Conservation (phyloP, 2,113 vertebrate species). For the Herpetotheres cachinnans region DNA sequence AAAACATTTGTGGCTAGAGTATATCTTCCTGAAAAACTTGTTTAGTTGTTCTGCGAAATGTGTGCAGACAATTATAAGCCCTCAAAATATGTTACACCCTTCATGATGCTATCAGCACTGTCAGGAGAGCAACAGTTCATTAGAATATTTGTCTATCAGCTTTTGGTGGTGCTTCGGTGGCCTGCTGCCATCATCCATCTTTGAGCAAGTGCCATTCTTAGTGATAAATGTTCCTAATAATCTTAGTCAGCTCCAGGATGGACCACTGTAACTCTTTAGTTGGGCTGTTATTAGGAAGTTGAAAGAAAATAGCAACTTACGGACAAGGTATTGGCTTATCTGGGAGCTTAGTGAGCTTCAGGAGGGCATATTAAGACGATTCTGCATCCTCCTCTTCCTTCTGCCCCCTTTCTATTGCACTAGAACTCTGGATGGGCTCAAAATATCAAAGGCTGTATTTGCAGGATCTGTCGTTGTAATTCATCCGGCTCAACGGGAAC, state of each 20-base stretch:
- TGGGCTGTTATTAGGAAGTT: neutral
- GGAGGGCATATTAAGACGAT: neutral
- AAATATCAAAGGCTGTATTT: neutral
- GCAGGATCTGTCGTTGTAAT: neutral
- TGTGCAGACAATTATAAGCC: slow-evolving; percentile 51
- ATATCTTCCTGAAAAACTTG: neutral
- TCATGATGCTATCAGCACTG: slow-evolving; percentile 47
- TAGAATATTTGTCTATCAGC: slow-evolving; percentile 57
- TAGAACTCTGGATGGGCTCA: neutral
- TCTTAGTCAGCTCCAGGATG: neutral
- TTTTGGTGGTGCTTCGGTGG: slow-evolving; percentile 32
- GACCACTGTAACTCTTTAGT: neutral
- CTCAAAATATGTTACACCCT: slow-evolving; percentile 41
- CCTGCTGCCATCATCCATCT: slow-evolving; percentile 26
- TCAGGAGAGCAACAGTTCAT: slow-evolving; percentile 41
- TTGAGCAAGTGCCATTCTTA: neutral
- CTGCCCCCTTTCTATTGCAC: neutral
- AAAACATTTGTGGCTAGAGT: slow-evolving; percentile 61
- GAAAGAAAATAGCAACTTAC: neutral
- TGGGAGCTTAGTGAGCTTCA: neutral
- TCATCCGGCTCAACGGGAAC: neutral
- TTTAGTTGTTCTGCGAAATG: slow-evolving; percentile 35
- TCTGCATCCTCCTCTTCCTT: neutral
- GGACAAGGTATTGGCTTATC: neutral
- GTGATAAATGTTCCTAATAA: neutral